Conservation (phyloP, 2,888 invertebrate genomes). For the Zaprionus lineosus region DNA sequence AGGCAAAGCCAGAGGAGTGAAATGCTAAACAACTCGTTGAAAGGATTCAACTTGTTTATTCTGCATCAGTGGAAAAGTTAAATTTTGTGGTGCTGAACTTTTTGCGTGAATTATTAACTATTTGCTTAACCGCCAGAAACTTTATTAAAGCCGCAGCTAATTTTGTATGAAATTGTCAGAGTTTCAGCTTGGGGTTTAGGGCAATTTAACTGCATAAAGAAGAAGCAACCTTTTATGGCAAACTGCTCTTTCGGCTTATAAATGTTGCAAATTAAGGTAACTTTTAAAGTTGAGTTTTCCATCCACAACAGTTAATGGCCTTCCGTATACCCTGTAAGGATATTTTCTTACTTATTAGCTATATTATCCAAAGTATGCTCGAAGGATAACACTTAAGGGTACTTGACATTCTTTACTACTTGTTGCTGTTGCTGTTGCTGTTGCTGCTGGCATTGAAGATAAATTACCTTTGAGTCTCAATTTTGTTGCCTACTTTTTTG, state of each 20-base stretch:
- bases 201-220: slow-evolving; percentile 15
- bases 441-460: slow-evolving; percentile 8
- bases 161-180: not conserved
- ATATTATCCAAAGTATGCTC: too few species aligned
- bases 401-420: too few species aligned
- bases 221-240: slow-evolving; percentile 12
- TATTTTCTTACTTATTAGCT: too few species aligned
- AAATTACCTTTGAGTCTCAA: slow-evolving; percentile 21
- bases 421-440: not conserved
- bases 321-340: too few species aligned
- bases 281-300: too few species aligned
- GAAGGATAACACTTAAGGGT: too few species aligned
- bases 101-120: not conserved
- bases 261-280: not conserved
- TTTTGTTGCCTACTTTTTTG: slow-evolving; percentile 47
- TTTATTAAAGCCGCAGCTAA: not conserved
- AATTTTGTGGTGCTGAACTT: not conserved
- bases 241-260: slow-evolving; percentile 6
- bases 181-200: not conserved
- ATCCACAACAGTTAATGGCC: too few species aligned
- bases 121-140: not conserved
- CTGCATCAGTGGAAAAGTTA: not conserved
- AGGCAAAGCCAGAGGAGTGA: not conserved
- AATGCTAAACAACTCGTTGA: too few species aligned
- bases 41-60: too few species aligned